A percentile compares a stretch with the other conserved stretches of the same genome.
These are phyloP conservation scores for Distichodus sexfasciatus DNA, from an alignment of 2,797 vertebrate species.

Conservation along the genomic window DNA sequence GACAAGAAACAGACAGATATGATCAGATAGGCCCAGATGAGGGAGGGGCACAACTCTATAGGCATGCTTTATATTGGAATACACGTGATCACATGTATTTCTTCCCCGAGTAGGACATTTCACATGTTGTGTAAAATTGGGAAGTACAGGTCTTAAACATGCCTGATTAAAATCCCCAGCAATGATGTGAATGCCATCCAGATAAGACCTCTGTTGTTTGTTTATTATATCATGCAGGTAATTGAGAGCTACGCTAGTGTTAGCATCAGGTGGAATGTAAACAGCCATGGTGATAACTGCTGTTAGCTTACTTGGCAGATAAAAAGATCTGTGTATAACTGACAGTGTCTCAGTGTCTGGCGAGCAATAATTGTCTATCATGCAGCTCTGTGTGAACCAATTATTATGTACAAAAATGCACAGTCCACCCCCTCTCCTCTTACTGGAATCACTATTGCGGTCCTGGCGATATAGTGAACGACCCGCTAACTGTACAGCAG, in stretches of 20 bases:
- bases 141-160: neutral
- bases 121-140: neutral
- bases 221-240: neutral
- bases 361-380: constrained; percentile 13
- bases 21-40: neutral
- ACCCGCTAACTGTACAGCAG: neutral
- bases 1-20: neutral
- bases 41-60: neutral
- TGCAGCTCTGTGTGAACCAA: neutral
- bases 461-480: neutral
- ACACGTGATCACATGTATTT: neutral
- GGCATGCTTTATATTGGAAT: neutral
- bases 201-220: neutral
- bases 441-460: neutral
- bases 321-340: neutral
- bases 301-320: neutral
- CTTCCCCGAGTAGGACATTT: neutral
- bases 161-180: neutral
- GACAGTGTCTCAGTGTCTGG: neutral
- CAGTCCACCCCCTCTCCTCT: constrained; percentile 16
- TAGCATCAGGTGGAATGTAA: neutral
- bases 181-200: neutral
- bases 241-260: neutral
- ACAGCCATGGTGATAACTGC: too few relatives aligned
- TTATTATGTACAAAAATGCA: neutral